These are phyloP conservation scores for Frieseomelitta varia DNA, from an alignment of 1,140 invertebrate species.

Conservation along the genomic window DNA sequence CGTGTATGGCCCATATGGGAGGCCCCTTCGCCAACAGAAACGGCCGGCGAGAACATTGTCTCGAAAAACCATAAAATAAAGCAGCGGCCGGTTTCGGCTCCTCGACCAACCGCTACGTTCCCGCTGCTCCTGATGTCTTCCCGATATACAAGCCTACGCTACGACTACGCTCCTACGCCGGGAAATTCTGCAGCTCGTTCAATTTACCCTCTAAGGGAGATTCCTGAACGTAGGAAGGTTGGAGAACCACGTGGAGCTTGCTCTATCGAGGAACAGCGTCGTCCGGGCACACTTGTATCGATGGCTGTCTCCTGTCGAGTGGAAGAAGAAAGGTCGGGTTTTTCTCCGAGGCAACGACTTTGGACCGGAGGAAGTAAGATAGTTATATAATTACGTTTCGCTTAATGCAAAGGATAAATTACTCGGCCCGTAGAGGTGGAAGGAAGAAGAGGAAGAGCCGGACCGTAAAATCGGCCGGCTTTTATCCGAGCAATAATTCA, in stretches of 20 bases:
- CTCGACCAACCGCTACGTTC: conserved; percentile 22
- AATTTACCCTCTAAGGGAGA: conserved; percentile 36
- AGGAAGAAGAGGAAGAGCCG: neutral
- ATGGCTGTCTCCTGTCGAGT: neutral
- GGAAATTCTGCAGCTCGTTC: neutral
- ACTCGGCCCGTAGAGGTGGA: neutral
- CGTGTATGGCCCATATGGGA: conserved; percentile 73
- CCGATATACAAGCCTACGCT: conserved; percentile 45
- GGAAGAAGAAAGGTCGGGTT: neutral
- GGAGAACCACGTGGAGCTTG: neutral
- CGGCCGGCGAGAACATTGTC: conserved; percentile 78
- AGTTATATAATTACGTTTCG: neutral
- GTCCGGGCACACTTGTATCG: no score
- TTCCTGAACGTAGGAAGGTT: neutral
- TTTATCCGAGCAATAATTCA: conserved; percentile 5
- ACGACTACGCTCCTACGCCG: neutral
- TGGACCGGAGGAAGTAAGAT: neutral
- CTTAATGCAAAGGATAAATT: conserved; percentile 6
- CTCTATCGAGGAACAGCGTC: neutral
- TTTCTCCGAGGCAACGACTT: neutral
- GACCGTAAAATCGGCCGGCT: neutral
- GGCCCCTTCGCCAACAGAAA: conserved; percentile 74
- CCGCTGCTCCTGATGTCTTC: conserved; percentile 53
- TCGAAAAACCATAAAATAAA: conserved; percentile 82
- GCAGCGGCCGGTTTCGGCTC: conserved; percentile 70